phyloP scores from a whole-genome alignment of 2,888 invertebrate genomes.

The Chymomyza procnemis region DNA sequence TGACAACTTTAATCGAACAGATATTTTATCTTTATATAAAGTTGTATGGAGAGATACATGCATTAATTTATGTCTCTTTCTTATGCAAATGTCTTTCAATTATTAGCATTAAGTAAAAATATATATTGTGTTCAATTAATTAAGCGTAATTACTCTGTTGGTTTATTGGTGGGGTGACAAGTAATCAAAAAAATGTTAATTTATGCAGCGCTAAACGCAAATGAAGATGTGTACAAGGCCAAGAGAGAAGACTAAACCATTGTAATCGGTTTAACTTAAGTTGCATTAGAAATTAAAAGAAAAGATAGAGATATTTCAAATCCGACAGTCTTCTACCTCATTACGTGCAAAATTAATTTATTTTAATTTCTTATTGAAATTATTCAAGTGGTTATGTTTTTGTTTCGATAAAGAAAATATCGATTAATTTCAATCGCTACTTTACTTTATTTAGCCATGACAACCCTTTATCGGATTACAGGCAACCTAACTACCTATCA shows the following conservation, averaged over 20 bases:
- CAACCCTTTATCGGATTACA: no score
- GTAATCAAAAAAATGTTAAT: slow-evolving; percentile 38
- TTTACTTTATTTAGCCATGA: no score
- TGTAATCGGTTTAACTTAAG: no score
- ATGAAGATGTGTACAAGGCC: not conserved
- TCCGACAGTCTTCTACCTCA: no score
- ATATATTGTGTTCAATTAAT: slow-evolving; percentile 54
- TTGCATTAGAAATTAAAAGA: slow-evolving; percentile 6
- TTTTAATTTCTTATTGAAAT: no score
- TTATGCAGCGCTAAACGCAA: slow-evolving; percentile 7
- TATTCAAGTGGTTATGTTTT: no score
- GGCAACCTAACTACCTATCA: no score
- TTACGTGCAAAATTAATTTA: no score
- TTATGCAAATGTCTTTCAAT: slow-evolving; percentile 67
- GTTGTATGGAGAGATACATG: not conserved
- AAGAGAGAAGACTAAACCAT: no score
- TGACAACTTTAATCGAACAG: not conserved
- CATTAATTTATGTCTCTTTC: not conserved
- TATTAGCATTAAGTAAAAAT: slow-evolving; percentile 47
- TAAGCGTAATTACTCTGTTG: slow-evolving; percentile 43
- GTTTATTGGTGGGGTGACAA: not conserved
- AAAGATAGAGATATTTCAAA: slow-evolving; percentile 10
- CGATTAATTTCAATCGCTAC: no score
- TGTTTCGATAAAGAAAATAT: no score
- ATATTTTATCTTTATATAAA: not conserved